These are phyloP conservation scores for Trilocha varians DNA, from an alignment of 2,888 invertebrate species.

Conservation along the genomic window DNA sequence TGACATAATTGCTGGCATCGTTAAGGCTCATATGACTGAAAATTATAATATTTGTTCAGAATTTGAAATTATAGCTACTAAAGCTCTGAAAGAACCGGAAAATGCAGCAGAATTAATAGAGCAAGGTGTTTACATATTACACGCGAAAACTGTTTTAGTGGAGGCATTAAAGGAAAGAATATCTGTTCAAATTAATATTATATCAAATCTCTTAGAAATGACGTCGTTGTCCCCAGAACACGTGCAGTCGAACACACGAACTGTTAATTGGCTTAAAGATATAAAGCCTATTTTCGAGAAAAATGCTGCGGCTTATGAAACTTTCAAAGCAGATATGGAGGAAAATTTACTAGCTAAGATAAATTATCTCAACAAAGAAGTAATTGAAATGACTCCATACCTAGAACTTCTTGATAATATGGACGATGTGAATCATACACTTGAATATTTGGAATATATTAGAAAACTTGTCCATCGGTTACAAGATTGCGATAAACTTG, in stretches of 20 bases:
- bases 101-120: constrained; percentile 88
- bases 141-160: constrained; percentile 82
- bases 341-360: constrained; percentile 81
- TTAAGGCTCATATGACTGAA: constrained; percentile 76
- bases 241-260: constrained; percentile 83
- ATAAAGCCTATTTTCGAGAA: constrained; percentile 87
- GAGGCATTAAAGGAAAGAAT: constrained; percentile 80
- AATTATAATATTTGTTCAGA: constrained; percentile 79
- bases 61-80: constrained; percentile 80
- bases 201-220: constrained; percentile 82
- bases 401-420: constrained; percentile 86
- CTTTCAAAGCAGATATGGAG: constrained; percentile 88
- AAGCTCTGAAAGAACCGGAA: constrained; percentile 80
- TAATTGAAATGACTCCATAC: constrained; percentile 81
- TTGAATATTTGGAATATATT: constrained; percentile 85
- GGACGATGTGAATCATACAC: constrained; percentile 84
- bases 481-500: constrained; percentile 81
- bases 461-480: constrained; percentile 83
- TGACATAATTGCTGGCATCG: constrained; percentile 76
- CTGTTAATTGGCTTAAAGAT: constrained; percentile 86
- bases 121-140: constrained; percentile 85
- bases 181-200: constrained; percentile 75
- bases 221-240: constrained; percentile 83
- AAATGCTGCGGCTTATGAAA: constrained; percentile 85
- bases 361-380: constrained; percentile 78